These are phyloP conservation scores for Oxygymnocypris stewartii DNA, from an alignment of 2,113 vertebrate species.

Conservation along the genomic window DNA sequence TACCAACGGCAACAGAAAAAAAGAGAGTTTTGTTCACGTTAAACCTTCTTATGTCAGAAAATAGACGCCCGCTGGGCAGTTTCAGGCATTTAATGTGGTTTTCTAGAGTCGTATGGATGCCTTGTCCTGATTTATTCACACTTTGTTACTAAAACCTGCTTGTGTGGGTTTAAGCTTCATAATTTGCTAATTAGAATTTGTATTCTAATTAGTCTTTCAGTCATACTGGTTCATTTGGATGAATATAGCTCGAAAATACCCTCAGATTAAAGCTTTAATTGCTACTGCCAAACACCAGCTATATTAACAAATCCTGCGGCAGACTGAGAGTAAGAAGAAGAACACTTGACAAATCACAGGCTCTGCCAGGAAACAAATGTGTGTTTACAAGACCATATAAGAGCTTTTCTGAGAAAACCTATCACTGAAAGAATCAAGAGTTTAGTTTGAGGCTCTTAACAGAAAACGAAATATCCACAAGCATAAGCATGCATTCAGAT, in stretches of 20 bases:
- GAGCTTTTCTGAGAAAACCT: constrained; percentile 1
- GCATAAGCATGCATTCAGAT: neutral
- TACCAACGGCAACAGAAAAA: neutral
- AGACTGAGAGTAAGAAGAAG: neutral
- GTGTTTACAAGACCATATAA: neutral
- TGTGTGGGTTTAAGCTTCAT: constrained; percentile 11
- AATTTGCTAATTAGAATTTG: constrained; percentile 24
- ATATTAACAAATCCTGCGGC: neutral
- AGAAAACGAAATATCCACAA: neutral
- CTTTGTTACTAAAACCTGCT: constrained; percentile 21
- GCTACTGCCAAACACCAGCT: neutral
- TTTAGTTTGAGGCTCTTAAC: neutral
- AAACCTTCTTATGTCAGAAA: constrained; percentile 24
- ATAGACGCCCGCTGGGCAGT: neutral
- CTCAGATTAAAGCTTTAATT: constrained; percentile 25
- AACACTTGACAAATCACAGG: neutral
- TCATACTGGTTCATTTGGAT: neutral
- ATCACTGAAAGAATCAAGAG: neutral
- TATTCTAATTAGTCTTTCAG: constrained; percentile 17
- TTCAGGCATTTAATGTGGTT: neutral
- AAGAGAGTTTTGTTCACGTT: neutral
- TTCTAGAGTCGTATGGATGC: neutral
- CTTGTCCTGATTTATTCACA: constrained; percentile 24
- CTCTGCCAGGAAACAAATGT: constrained; percentile 6
- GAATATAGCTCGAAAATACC: constrained; percentile 10